Evolutionary conservation across 2,797 vertebrate genomes (phyloP).

Genomic region (Danio tinwini): DNA sequence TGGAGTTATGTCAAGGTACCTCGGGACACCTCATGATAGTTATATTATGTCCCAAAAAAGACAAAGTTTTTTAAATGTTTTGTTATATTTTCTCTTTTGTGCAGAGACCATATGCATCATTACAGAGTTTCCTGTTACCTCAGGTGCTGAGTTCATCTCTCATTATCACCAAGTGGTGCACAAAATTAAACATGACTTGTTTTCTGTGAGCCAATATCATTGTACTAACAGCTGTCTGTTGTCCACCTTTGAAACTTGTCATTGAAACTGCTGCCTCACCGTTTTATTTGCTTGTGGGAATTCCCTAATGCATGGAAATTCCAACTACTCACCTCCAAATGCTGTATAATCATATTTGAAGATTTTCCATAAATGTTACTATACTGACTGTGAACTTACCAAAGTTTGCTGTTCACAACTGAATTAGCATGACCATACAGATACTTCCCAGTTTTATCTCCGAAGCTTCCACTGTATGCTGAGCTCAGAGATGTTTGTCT

Average conservation of each 20-base stretch:
- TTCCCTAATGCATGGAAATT: constrained; percentile 36
- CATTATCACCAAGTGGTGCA: constrained; percentile 43
- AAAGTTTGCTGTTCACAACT: constrained; percentile 2
- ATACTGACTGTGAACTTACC: constrained; percentile 15
- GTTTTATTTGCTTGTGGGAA: constrained; percentile 31
- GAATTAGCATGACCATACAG: constrained; percentile 23
- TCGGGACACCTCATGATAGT: constrained; percentile 5
- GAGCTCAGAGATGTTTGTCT: constrained; percentile 14
- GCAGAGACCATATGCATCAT: constrained; percentile 72
- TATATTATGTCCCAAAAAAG: constrained; percentile 3
- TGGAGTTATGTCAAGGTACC: neutral
- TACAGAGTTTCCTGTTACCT: constrained; percentile 65
- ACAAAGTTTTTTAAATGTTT: constrained; percentile 53
- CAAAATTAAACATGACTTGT: neutral
- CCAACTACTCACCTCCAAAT: constrained; percentile 4
- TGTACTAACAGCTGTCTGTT: constrained; percentile 18
- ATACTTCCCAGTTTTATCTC: neutral
- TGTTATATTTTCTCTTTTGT: constrained; percentile 72
- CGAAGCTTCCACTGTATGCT: constrained; percentile 4
- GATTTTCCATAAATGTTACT: neutral
- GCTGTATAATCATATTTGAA: constrained; percentile 11
- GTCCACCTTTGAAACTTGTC: constrained; percentile 8
- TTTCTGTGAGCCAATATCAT: neutral
- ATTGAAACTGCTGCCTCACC: constrained; percentile 11
- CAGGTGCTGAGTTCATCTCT: constrained; percentile 73